Evolutionary conservation across 2,888 invertebrate genomes (phyloP), one percentile per base, ranked within the genome.

Genomic region (Temnothorax unifasciatus): DNA sequence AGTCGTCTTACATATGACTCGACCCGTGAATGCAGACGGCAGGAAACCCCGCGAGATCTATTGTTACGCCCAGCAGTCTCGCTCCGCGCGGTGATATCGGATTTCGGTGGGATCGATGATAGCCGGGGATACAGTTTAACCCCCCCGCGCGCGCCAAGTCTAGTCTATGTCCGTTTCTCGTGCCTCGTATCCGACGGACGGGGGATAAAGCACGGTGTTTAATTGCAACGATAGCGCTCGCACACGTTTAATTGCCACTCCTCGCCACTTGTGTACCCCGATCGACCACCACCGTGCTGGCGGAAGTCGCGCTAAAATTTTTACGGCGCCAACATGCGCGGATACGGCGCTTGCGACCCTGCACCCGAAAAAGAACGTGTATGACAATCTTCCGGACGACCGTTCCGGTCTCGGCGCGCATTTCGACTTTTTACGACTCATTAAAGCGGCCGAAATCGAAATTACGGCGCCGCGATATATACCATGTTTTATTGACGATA

Each of bases 31-130:
- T 38, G 41, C 41, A 52, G 66, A 81, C 76, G 68, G 34, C 57
- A 79, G 73, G 61, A 87, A 87, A 69, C 64, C 68, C 34, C 18
- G 29, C n/a, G 4, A 54, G 47, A 57, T 66, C 71, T 54, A 57
- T n/a, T 11, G 44, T 59, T 47, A 64, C 25, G n/a, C 29, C 29
- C 21, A 47, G 63, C 29, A n/a, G 34, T 25, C 52, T 59, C 34
- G 68, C 18, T 47, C 34, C 34, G 34, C 52, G 61, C 9, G 44
- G n/a, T 21, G 74, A 82, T 87, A 87, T 87, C 73, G 63, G 21
- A 44, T 87, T 85, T 85, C 87, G 68, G 64, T 87, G 52, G 41
- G 77, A 87, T 87, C 83, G 85, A 74, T 69, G 82, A 87, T 71
- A 63, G 63, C 9, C 15, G 38, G 34, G 64, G 34, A 54, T 44